phyloP scores from a whole-genome alignment of 2,888 invertebrate genomes.

The Perizoma flavofasciatum region DNA sequence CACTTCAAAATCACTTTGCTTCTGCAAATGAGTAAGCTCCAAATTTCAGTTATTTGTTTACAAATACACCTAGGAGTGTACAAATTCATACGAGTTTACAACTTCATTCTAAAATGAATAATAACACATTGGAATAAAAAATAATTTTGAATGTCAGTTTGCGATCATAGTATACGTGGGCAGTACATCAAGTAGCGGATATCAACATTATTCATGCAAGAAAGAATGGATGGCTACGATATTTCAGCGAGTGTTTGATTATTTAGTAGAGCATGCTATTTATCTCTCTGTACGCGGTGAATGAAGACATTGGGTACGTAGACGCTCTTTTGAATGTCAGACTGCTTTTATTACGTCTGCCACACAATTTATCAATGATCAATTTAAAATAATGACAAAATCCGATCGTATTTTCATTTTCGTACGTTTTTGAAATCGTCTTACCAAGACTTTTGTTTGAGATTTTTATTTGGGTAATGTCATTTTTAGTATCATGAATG shows the following conservation, averaged over 20 bases:
- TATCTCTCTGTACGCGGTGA: constrained; percentile 8
- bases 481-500: too few species aligned
- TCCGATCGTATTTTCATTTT: neutral
- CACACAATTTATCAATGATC: too few species aligned
- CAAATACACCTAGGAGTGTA: neutral
- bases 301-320: constrained; percentile 7
- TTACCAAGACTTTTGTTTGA: too few species aligned
- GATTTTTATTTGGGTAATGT: too few species aligned
- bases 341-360: constrained; percentile 1
- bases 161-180: constrained; percentile 8
- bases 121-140: constrained; percentile 2
- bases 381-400: too few species aligned
- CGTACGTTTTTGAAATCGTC: too few species aligned
- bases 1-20: too few species aligned
- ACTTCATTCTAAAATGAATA: constrained; percentile 7
- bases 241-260: constrained; percentile 22
- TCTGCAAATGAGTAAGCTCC: too few species aligned
- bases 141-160: constrained; percentile 2
- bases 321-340: constrained; percentile 1
- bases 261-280: constrained; percentile 10
- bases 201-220: constrained; percentile 11
- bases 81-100: neutral
- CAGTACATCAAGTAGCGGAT: constrained; percentile 22
- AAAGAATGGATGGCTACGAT: constrained; percentile 12
- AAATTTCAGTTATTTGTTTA: too few species aligned